Conservation (phyloP, 1,140 invertebrate species). For the Oedothorax gibbosus region DNA sequence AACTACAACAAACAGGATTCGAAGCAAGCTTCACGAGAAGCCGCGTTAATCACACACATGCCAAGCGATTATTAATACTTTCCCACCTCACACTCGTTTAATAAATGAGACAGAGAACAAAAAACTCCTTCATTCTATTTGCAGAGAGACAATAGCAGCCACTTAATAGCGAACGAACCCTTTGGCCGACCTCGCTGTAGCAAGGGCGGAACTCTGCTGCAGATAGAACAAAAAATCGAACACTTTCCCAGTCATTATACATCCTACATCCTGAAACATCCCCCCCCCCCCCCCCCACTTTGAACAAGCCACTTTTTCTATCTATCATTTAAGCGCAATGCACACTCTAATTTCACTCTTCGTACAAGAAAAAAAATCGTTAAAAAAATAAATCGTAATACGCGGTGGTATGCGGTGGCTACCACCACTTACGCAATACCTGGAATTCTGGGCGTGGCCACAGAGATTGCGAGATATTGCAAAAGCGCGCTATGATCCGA, state of each 20-base stretch:
- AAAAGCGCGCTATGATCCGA: neutral
- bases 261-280: slow-evolving; percentile 12
- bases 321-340: slow-evolving; percentile 36
- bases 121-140: slow-evolving; percentile 38
- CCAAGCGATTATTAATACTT: neutral
- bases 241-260: slow-evolving; percentile 28
- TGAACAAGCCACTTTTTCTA: slow-evolving; percentile 6
- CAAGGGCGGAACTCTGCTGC: slow-evolving; percentile 26
- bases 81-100: neutral
- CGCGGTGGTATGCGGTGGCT: slow-evolving; percentile 15
- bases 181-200: slow-evolving; percentile 1
- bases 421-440: slow-evolving; percentile 41
- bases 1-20: too few relatives aligned
- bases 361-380: too few relatives aligned
- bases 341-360: slow-evolving; percentile 23
- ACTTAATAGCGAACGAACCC: slow-evolving; percentile 24
- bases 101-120: slow-evolving; percentile 6
- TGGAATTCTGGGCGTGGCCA: neutral
- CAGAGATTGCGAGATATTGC: neutral
- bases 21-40: too few relatives aligned
- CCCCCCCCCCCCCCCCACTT: neutral
- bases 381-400: neutral
- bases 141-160: slow-evolving; percentile 41
- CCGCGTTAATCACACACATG: too few relatives aligned
- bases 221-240: neutral